Evolutionary conservation across 2,888 invertebrate genomes (phyloP), one percentile per base, ranked within the genome.

Genomic region (Cantharis flavilabris): DNA sequence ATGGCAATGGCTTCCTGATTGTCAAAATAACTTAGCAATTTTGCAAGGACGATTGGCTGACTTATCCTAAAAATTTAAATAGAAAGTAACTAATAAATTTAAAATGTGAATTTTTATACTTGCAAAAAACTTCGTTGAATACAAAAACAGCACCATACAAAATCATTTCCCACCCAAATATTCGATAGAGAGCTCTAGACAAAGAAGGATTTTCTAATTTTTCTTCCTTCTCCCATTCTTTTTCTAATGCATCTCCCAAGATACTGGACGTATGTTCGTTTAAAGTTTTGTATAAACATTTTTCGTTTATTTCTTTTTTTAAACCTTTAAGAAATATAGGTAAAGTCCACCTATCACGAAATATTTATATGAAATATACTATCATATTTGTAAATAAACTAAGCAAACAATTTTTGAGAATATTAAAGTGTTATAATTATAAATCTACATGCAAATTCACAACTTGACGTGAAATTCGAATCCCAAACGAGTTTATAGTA

Each of bases 211-310:
- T 77, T 18, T 81, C 73, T 9, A 82, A 65, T n/a, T 71, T 69
- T 63, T 72, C n/a, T 78, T 84, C 83, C 72, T 80, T 80, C 11
- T 73, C 70, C 84, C 84, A 84, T 3, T 81, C 80, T 93, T 87
- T 89, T 88, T 93, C 92, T 74, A 94, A 87, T 83, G 87, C 87
- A 83, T 93, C 91, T 3, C 93, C 94, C 3, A 93, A 89, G 16
- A 82, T 30, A 81, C 90, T 89, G 0, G 96, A 95, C 82, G 90
- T 89, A 85, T 95, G 95, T n/a, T 89, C 89, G 62, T 88, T 84
- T 3, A 90, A 84, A 9, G 89, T 86, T 77, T 87, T 86, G 80
- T 88, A 90, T n/a, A 91, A 84, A 83, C 91, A 91, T 65, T 88
- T 86, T 72, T 89, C 88, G 67, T 87, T 88, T 67, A 91, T 82